Evolutionary conservation across 2,113 vertebrate genomes (phyloP).

Genomic region (Podiceps cristatus): DNA sequence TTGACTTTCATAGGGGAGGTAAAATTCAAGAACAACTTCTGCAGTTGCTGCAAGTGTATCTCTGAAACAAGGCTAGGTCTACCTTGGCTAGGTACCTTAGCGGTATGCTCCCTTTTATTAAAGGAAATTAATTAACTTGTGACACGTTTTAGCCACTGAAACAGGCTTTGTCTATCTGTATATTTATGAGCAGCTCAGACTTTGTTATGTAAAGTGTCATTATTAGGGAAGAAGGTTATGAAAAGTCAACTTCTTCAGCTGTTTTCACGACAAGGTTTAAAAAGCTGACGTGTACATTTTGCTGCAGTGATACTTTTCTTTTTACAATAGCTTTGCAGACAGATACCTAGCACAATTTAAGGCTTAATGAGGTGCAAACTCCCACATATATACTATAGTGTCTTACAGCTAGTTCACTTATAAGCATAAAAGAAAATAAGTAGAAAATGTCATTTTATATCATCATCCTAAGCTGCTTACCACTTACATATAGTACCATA

Average conservation of each 20-base stretch:
- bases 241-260: not conserved
- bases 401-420: not conserved
- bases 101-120: not conserved
- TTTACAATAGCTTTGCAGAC: not conserved
- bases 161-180: not conserved
- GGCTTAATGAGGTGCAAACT: not conserved
- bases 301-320: not conserved
- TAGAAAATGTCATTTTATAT: not conserved
- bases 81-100: not conserved
- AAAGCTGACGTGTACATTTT: not conserved
- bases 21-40: not conserved
- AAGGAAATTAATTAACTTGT: not conserved
- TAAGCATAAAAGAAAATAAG: not conserved
- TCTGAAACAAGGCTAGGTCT: not conserved
- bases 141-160: not conserved
- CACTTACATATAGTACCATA: not conserved
- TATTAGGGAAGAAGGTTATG: not conserved
- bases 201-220: not conserved
- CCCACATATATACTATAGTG: not conserved
- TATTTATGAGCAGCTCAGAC: not conserved
- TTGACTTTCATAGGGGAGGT: not conserved
- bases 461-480: not conserved
- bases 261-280: not conserved
- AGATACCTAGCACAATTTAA: not conserved
- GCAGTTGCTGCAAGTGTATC: not conserved